Evolutionary conservation across 2,888 invertebrate genomes (phyloP), one percentile per base, ranked within the genome.

Genomic region (Dromius quadrimaculatus): DNA sequence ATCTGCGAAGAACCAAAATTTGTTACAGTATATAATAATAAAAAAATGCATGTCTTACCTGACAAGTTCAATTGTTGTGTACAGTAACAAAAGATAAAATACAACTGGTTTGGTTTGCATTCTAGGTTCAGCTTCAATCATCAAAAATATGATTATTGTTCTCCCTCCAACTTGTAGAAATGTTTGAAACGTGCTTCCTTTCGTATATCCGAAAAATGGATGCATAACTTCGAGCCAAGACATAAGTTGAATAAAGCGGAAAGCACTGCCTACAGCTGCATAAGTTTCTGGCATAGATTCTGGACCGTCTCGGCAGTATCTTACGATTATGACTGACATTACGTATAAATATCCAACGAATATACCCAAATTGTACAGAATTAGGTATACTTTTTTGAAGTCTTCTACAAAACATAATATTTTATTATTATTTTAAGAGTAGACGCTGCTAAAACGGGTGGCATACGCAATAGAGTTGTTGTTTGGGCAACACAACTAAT

Each of bases 211-310:
- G 79, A 96, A 90, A 50, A 96, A 77, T 0, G 96, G 93, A 85
- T 97, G 95, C 84, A 97, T 85, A 0, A 96, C 89, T 84, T 97
- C 97, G 72, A 97, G 80, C 76, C 92, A 89, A 81, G 95, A 94
- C 76, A 94, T 82, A 1, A 93, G 79, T 76, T 96, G 95, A 32
- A 94, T 86, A 77, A 94, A 92, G 80, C 92, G 91, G 83, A 95
- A 87, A 0, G 90, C 90, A 6, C 88, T 85, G 0, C 94, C 93
- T 0, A 94, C 91, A 69, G 90, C 86, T 66, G 87, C 87, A 75
- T 92, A 95, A 0, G 91, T 89, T 62, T 87, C 87, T 0, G 85
- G 82, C 72, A 93, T 89, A 0, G 91, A 92, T 15, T 86, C 88
- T 77, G 87, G 83, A 0, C 93, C 95, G 77, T 94, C 87, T 74